Evolutionary conservation across 2,888 invertebrate genomes (phyloP), one percentile per base, ranked within the genome.

Genomic region (Megastigmus dorsalis): DNA sequence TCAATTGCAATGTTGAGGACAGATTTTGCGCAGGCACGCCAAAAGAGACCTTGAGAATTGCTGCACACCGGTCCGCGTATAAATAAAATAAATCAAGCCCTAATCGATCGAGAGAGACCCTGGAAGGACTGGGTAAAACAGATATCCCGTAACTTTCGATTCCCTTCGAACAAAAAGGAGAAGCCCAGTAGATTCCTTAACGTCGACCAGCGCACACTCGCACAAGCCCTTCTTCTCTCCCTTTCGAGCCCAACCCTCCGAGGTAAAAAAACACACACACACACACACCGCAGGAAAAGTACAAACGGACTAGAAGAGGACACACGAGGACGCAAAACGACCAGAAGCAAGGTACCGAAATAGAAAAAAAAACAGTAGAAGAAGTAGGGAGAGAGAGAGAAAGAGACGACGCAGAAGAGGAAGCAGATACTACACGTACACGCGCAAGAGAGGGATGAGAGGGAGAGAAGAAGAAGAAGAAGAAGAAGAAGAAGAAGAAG

Each of bases 381-480:
- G 45, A 48, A 33, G 18, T n/a, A 18, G 20, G 18, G 20, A 33
- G 52, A 66, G n/a, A n/a, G n/a, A n/a, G n/a, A n/a, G n/a, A n/a
- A n/a, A n/a, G 66, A 66, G 63, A 48, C 74, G 59, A 72, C 63
- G 59, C 48, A 65, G 69, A 70, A 65, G 73, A 67, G 76, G 72
- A 77, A 77, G 77, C 38, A 9, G 28, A 45, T n/a, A n/a, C n/a
- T n/a, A n/a, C n/a, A n/a, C n/a, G n/a, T 33, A 62, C 9, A 30
- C 13, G 9, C 26, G 36, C 43, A 65, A 55, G 41, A 43, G 52
- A 55, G 30, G 62, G 28, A 65, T 9, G 30, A 28, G 26, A 59
- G 57, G 45, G 66, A n/a, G n/a, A 74, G 57, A 71, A 70, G 60
- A 62, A 72, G 77, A 76, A 26, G 77, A 76, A 63, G 33, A n/a